Evolutionary conservation across 2,113 vertebrate genomes (phyloP).

Genomic region (Eclectus roratus): DNA sequence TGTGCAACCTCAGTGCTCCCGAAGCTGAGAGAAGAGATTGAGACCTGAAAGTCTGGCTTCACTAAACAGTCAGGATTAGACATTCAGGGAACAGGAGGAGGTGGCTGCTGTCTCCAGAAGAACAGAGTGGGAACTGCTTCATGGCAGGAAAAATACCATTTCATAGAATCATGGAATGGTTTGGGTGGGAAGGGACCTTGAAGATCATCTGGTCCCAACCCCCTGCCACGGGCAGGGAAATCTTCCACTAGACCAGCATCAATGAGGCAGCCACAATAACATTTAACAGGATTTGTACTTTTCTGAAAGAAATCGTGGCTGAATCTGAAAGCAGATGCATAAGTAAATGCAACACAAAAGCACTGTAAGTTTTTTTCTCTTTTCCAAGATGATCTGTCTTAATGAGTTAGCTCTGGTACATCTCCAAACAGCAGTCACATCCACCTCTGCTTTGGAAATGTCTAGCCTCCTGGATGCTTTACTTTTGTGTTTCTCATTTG

Average conservation of each 20-base stretch:
- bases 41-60: background rate
- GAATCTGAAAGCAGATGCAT: background rate
- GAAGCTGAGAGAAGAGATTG: background rate
- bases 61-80: background rate
- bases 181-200: background rate
- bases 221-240: background rate
- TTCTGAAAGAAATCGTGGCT: background rate
- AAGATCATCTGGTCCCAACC: background rate
- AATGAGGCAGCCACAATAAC: background rate
- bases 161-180: background rate
- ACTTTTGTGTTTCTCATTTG: background rate
- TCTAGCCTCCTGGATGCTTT: background rate
- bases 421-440: fast-evolving
- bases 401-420: background rate
- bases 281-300: background rate
- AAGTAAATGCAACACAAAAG: background rate
- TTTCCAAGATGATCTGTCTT: background rate
- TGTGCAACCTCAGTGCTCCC: fast-evolving
- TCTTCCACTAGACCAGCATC: background rate
- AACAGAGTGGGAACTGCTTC: background rate
- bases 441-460: background rate
- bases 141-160: background rate
- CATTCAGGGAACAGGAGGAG: background rate
- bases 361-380: background rate
- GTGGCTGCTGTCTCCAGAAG: background rate